phyloP scores from a whole-genome alignment of 2,888 invertebrate genomes.

The Protonemura montana region DNA sequence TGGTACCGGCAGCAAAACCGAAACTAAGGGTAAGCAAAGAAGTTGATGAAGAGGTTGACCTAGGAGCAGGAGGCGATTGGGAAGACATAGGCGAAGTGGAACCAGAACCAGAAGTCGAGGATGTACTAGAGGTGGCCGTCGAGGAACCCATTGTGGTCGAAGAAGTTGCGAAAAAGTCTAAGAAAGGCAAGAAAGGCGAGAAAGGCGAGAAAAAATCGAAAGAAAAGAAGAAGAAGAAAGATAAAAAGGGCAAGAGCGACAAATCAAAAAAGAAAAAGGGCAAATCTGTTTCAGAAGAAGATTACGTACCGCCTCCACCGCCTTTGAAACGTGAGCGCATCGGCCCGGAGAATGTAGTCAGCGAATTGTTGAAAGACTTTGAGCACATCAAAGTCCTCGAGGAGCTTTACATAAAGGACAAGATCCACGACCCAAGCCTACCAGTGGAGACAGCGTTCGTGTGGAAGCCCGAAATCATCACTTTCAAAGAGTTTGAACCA shows the following conservation, averaged over 20 bases:
- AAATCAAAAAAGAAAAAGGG: background rate
- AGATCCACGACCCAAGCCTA: background rate
- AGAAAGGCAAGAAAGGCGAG: background rate
- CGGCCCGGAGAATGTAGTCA: background rate
- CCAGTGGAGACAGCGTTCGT: background rate
- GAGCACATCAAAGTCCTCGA: background rate
- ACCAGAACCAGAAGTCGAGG: background rate
- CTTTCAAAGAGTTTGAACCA: background rate
- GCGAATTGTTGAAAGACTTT: background rate
- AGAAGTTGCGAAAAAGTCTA: background rate
- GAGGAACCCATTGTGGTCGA: background rate
- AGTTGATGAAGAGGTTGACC: background rate
- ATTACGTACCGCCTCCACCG: background rate
- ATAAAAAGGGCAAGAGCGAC: background rate
- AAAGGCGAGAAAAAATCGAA: background rate
- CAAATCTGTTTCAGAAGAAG: background rate
- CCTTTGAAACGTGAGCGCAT: background rate
- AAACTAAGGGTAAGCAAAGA: background rate
- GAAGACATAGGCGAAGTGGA: background rate
- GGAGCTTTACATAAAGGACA: background rate
- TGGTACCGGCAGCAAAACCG: background rate
- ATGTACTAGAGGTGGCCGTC: background rate
- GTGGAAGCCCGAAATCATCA: background rate
- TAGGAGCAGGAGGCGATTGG: background rate
- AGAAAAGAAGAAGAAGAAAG: background rate